phyloP scores from a whole-genome alignment of 2,113 vertebrate species.

The Gavialis gangeticus region DNA sequence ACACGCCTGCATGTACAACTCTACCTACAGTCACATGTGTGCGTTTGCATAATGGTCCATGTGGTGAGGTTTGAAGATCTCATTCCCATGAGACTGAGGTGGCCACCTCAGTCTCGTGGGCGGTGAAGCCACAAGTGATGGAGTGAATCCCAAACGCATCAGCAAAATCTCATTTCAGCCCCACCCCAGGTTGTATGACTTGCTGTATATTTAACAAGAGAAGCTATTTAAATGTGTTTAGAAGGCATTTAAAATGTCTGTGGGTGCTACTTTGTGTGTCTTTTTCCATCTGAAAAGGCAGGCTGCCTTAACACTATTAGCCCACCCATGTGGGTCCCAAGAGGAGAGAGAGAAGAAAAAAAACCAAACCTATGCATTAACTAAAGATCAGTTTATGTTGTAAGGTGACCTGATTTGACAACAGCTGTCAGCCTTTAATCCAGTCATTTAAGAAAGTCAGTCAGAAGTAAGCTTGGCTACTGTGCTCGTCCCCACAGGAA shows the following conservation, averaged over 20 bases:
- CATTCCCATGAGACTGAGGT: neutral
- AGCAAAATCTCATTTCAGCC: neutral
- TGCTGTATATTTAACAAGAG: accelerated
- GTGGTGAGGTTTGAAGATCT: neutral
- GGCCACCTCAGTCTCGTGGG: neutral
- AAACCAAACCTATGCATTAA: too few species aligned
- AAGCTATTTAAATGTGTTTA: accelerated
- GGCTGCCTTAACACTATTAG: neutral
- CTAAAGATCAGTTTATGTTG: too few species aligned
- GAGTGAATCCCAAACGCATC: neutral
- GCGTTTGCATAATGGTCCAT: accelerated
- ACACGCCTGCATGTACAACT: neutral
- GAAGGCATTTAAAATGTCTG: accelerated
- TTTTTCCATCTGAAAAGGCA: neutral
- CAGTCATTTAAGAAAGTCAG: too few species aligned
- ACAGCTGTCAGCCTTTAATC: too few species aligned
- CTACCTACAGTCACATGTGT: accelerated
- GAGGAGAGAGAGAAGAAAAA: too few species aligned
- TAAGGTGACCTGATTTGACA: too few species aligned
- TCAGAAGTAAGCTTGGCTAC: too few species aligned
- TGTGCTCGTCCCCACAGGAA: too few species aligned
- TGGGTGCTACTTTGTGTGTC: neutral
- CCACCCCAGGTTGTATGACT: accelerated
- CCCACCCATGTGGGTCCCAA: neutral
- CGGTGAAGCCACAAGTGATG: neutral